phyloP scores from a whole-genome alignment of 2,113 vertebrate species.

The Platysteira castanea region DNA sequence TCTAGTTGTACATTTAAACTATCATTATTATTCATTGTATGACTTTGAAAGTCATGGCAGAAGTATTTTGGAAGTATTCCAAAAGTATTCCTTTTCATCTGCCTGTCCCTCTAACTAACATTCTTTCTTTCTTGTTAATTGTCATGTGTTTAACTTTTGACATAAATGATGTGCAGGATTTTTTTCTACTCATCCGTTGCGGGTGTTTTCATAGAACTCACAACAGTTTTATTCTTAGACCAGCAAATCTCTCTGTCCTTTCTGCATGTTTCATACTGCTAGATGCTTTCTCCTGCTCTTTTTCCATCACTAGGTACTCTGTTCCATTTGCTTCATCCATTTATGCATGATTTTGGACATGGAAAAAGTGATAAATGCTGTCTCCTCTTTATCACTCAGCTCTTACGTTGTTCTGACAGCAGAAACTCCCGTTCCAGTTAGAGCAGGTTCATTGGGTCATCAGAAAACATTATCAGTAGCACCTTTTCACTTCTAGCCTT shows the following conservation, averaged over 20 bases:
- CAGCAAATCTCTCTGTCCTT: not conserved
- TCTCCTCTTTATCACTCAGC: not conserved
- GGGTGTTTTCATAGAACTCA: not conserved
- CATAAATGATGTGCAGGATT: not conserved
- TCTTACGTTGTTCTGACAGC: conserved; percentile 2
- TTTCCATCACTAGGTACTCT: not conserved
- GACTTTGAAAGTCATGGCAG: not conserved
- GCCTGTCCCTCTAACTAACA: not conserved
- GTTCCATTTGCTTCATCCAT: conserved; percentile 11
- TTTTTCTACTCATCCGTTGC: not conserved
- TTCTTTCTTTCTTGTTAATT: not conserved
- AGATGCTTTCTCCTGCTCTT: not conserved
- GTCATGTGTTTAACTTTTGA: not conserved
- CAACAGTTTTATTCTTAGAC: not conserved
- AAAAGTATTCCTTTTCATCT: not conserved
- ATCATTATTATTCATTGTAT: not conserved
- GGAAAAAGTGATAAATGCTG: not conserved
- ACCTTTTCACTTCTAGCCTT: not conserved
- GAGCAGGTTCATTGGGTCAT: not conserved
- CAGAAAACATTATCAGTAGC: not conserved
- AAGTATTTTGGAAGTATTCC: not conserved
- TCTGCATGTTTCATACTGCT: not conserved
- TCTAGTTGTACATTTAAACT: not conserved
- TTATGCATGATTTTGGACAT: conserved; percentile 19
- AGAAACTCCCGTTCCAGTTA: not conserved